Conservation (phyloP, 2,797 vertebrate species). For the Orestias chungarensis region DNA sequence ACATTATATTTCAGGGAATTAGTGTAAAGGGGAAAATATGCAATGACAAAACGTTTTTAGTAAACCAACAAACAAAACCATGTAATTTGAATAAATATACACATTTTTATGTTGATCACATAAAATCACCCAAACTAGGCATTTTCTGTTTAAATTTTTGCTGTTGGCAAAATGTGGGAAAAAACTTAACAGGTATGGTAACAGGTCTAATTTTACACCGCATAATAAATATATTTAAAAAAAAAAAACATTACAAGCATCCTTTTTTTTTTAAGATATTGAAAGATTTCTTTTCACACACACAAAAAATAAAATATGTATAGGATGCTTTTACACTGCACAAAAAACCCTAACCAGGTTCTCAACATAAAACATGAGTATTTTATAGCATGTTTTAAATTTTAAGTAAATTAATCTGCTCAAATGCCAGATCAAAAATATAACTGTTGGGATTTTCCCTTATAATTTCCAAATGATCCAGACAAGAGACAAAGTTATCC, state of each 20-base stretch:
- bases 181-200: background rate
- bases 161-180: background rate
- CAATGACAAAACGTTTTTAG: background rate
- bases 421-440: too few species aligned
- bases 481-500: too few species aligned
- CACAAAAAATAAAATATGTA: background rate
- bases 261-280: background rate
- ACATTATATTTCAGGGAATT: background rate
- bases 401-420: too few species aligned
- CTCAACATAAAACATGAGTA: too few species aligned
- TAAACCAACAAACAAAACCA: background rate
- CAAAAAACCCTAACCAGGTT: too few species aligned
- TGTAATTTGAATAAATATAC: background rate
- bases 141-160: background rate
- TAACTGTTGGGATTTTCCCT: too few species aligned
- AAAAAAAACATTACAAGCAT: background rate
- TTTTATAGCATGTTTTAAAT: too few species aligned
- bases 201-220: background rate
- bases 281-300: too few species aligned
- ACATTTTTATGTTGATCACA: background rate
- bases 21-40: background rate
- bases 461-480: too few species aligned
- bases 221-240: background rate
- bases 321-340: background rate
- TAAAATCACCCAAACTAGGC: too few species aligned